A percentile compares a stretch with the other conserved stretches of the same genome.
phyloP scores from a whole-genome alignment of 2,888 invertebrate species.

The Phyto melanocephala region DNA sequence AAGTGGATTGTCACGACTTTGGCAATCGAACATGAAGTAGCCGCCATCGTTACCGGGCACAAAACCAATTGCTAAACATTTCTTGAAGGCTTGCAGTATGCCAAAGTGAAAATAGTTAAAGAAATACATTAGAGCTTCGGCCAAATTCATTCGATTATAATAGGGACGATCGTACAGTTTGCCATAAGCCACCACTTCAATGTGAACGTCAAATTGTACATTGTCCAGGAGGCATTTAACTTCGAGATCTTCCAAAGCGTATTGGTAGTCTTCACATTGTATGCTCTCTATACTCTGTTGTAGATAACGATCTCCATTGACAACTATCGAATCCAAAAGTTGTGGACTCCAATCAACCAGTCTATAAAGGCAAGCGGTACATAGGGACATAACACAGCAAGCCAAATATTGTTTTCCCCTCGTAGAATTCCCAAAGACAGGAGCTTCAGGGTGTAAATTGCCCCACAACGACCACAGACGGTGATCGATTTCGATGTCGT shows the following conservation, averaged over 20 bases:
- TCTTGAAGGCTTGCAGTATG: constrained; percentile 80
- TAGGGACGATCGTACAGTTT: constrained; percentile 80
- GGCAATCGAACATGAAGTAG: constrained; percentile 85
- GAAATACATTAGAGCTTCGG: constrained; percentile 82
- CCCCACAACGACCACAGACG: constrained; percentile 86
- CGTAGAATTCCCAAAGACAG: constrained; percentile 80
- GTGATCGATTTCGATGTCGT: constrained; percentile 84
- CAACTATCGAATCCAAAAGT: constrained; percentile 83
- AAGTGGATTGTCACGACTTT: constrained; percentile 82
- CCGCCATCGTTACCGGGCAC: constrained; percentile 77
- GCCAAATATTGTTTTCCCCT: constrained; percentile 84
- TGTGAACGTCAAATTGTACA: constrained; percentile 81
- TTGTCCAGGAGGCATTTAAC: constrained; percentile 81
- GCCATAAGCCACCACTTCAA: constrained; percentile 82
- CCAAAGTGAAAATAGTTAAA: constrained; percentile 81
- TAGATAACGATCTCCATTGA: constrained; percentile 82
- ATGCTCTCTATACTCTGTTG: constrained; percentile 80
- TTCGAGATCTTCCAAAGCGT: constrained; percentile 81
- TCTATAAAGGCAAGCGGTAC: constrained; percentile 82
- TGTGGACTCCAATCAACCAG: constrained; percentile 83
- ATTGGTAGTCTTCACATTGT: constrained; percentile 80
- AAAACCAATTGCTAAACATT: constrained; percentile 81
- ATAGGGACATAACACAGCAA: constrained; percentile 82
- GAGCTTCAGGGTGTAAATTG: constrained; percentile 82
- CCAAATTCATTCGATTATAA: constrained; percentile 82